Conservation (phyloP, 2,888 invertebrate genomes). For the Abrostola tripartita region DNA sequence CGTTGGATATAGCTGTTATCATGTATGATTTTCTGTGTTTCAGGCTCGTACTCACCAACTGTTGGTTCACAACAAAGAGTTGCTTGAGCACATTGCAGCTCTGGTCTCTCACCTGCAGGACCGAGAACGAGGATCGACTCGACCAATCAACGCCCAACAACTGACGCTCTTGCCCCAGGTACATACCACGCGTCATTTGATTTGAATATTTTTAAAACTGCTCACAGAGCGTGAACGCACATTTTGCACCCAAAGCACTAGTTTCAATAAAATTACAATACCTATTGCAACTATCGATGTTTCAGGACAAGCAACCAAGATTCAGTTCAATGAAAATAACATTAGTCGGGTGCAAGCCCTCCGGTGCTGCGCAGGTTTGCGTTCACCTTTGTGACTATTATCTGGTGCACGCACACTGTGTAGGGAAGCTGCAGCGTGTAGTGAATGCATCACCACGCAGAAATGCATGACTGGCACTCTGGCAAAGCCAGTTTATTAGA, state of each 20-base stretch:
- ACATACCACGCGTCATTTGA: constrained; percentile 7
- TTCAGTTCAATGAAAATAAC: constrained; percentile 4
- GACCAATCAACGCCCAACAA: constrained; percentile 87
- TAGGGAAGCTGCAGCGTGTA: neutral
- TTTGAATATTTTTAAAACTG: neutral
- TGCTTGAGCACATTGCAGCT: constrained; percentile 97
- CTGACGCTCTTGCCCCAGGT: constrained; percentile 92
- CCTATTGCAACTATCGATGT: neutral
- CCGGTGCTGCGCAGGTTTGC: constrained; percentile 12
- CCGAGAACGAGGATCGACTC: constrained; percentile 91
- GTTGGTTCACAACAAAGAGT: constrained; percentile 97
- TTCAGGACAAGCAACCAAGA: neutral
- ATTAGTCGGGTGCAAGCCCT: neutral
- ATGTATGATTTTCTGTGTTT: constrained; percentile 35
- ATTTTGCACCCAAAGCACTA: constrained; percentile 11
- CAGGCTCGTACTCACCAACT: constrained; percentile 97
- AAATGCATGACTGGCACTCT: no score
- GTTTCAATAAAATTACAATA: neutral
- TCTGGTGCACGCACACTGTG: constrained; percentile 13
- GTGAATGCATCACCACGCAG: neutral
- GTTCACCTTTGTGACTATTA: constrained; percentile 9
- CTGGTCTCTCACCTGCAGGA: constrained; percentile 96
- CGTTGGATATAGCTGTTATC: neutral
- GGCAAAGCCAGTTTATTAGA: no score
- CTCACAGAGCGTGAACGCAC: constrained; percentile 17